phyloP scores from a whole-genome alignment of 2,888 invertebrate genomes.

The Aspidapion aeneum region DNA sequence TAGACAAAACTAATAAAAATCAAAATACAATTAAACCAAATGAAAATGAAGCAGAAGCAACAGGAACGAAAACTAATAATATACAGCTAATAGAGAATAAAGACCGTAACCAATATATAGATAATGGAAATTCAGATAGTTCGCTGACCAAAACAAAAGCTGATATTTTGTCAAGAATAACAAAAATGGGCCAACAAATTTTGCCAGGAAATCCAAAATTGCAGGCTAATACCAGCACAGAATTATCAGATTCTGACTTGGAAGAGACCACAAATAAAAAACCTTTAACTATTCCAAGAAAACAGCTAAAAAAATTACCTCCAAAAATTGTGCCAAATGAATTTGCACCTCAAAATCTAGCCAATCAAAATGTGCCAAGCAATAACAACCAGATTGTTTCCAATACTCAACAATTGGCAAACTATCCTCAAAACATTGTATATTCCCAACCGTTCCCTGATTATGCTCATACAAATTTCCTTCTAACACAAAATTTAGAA shows the following conservation, averaged over 20 bases:
- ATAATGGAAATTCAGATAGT: slow-evolving; percentile 28
- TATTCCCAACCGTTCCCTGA: slow-evolving; percentile 28
- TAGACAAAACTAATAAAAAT: slow-evolving; percentile 12
- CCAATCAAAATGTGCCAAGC: not conserved
- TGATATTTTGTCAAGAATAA: slow-evolving; percentile 54
- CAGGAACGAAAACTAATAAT: slow-evolving; percentile 9
- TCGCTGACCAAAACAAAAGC: slow-evolving; percentile 42
- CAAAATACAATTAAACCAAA: not conserved
- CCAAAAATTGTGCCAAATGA: slow-evolving; percentile 10
- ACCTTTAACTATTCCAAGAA: slow-evolving; percentile 23
- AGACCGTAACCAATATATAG: slow-evolving; percentile 4
- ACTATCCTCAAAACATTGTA: slow-evolving; percentile 16
- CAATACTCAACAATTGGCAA: slow-evolving; percentile 15
- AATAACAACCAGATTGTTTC: slow-evolving; percentile 16
- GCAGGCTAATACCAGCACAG: slow-evolving; percentile 22
- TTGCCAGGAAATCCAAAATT: slow-evolving; percentile 39
- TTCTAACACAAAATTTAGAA: slow-evolving; percentile 61
- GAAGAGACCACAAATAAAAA: slow-evolving; percentile 20
- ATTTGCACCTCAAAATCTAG: not conserved
- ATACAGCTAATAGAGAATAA: slow-evolving; percentile 12
- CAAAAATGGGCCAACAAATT: slow-evolving; percentile 56
- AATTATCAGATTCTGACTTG: slow-evolving; percentile 33
- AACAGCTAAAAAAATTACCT: slow-evolving; percentile 17
- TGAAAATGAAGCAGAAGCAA: slow-evolving; percentile 11
- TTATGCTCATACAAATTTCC: slow-evolving; percentile 50